These are phyloP conservation scores for Urocolius indicus DNA, from an alignment of 2,113 vertebrate species.

Conservation along the genomic window DNA sequence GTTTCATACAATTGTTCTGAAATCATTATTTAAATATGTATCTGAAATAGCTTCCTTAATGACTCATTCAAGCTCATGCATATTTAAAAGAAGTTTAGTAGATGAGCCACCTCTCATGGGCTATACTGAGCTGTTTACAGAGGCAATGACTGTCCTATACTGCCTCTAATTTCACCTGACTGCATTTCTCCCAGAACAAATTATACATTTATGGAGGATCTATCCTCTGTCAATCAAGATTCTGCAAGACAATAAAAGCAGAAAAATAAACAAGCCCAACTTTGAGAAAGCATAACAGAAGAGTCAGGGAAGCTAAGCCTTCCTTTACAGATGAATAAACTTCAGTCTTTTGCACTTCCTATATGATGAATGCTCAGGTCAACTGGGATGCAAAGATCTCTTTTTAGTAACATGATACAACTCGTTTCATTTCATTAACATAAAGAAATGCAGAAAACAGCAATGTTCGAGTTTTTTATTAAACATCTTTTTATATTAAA, in stretches of 20 bases:
- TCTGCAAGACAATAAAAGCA: not conserved
- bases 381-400: too few species aligned
- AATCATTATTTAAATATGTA: conserved; percentile 15
- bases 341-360: conserved; percentile 44
- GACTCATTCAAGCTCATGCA: conserved; percentile 33
- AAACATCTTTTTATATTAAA: not conserved
- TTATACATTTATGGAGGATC: not conserved
- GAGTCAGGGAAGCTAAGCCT: not conserved
- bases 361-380: too few species aligned
- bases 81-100: not conserved
- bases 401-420: conserved; percentile 43
- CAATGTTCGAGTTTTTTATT: not conserved
- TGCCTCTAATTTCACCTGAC: not conserved
- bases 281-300: conserved; percentile 14
- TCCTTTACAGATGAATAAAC: conserved; percentile 56
- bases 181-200: not conserved
- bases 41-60: conserved; percentile 27
- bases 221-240: not conserved
- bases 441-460: not conserved
- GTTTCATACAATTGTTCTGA: not conserved
- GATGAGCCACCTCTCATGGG: not conserved
- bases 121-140: not conserved
- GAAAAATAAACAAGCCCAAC: not conserved
- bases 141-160: not conserved
- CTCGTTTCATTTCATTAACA: not conserved